Evolutionary conservation across 2,797 vertebrate genomes (phyloP), one percentile per base, ranked within the genome.

Genomic region (Catharus ustulatus): DNA sequence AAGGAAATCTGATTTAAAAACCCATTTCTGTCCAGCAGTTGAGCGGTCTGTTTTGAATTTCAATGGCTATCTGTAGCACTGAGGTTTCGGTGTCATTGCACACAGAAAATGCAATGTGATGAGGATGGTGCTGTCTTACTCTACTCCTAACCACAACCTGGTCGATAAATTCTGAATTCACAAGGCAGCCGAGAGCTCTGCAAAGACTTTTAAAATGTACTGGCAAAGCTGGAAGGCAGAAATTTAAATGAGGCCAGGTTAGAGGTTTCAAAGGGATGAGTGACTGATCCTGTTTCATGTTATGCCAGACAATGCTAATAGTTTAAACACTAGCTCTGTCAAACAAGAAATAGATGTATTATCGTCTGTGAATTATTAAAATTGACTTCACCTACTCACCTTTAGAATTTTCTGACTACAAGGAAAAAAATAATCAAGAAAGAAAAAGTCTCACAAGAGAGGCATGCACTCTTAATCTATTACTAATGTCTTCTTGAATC

Each of bases 311-410:
- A 92, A 94, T 18, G 85, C 83, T 85, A 91, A 94, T 72, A 84
- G 73, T 75, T 88, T 96, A 85, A 92, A 93, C 27, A 62, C 75
- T 49, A 66, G 93, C 72, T 95, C 95, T 42, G 93, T 84, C 93
- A 81, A 90, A 69, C 74, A 42, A 95, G 90, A 93, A 95, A 89
- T 91, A 90, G 77, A 91, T 91, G 46, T 67, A 94, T 96, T 95
- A 95, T 93, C 1, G 79, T 96, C 90, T 96, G 94, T 93, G 83
- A 89, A 75, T 89, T 88, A 93, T 87, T 57, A 92, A 91, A 97
- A 87, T 87, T 76, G 88, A 63, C 74, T 86, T 96, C 55, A 91
- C 82, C 81, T 51, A 75, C 74, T 92, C 82, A 93, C 77, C 43
- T 79, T 62, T 80, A 71, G 64, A 77, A 73, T 54, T 58, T 77